Conservation (phyloP, 2,113 vertebrate species). For the Canis aureus region DNA sequence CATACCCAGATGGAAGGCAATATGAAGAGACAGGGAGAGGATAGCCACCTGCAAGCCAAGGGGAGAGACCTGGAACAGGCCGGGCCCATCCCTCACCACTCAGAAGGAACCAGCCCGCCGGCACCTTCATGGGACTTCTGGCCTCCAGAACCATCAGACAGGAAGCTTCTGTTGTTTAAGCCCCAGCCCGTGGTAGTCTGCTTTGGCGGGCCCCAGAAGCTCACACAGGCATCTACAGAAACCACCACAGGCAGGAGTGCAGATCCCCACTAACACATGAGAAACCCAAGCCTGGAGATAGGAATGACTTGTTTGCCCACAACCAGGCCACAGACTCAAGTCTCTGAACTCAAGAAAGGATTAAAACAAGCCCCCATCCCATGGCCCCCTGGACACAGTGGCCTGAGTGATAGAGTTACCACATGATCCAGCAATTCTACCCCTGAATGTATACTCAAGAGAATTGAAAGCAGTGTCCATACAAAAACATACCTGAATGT, state of each 20-base stretch:
- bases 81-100: background rate
- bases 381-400: background rate
- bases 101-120: background rate
- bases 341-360: background rate
- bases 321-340: background rate
- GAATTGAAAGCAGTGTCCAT: background rate
- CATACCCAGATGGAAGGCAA: background rate
- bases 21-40: background rate
- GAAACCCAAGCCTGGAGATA: background rate
- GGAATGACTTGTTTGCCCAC: background rate
- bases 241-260: background rate
- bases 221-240: background rate
- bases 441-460: background rate
- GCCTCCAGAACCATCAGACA: background rate
- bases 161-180: background rate
- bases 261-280: background rate
- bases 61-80: background rate
- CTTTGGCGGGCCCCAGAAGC: accelerated
- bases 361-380: background rate
- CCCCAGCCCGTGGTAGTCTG: background rate
- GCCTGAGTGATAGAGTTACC: background rate
- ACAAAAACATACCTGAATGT: background rate
- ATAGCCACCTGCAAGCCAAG: no score
- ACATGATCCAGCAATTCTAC: background rate
- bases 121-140: background rate